Evolutionary conservation across 92 coral and sea anemone genomes (phyloP), one percentile per base, ranked within the genome.

Genomic region (Phenganax subtilis): DNA sequence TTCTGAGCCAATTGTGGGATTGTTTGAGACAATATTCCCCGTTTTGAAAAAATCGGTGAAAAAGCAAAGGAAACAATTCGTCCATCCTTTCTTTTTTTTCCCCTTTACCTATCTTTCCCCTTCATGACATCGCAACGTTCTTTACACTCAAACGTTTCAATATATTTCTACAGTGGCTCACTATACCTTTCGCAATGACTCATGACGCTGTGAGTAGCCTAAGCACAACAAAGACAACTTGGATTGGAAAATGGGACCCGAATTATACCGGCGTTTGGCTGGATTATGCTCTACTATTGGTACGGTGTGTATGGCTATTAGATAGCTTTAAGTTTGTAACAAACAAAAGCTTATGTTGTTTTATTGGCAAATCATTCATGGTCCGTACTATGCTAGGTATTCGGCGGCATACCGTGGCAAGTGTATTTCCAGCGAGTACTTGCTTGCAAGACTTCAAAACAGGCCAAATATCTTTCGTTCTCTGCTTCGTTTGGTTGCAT

Each of bases 341-440:
- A 37, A 37, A 37, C 47, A 5, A 37, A 37, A 37, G 47, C 47
- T 37, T 37, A 37, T 37, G 47, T 37, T 5, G 47, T 37, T 37
- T 37, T 59, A 59, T 25, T 14, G 65, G 27, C 16, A 59, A 25
- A 14, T 59, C n/a, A 14, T 59, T 25, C 2, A 59, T 3, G n/a
- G 65, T 59, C 65, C 3, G 7, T 67, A 44, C 52, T 58, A n/a
- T 37, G 57, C 30, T 71, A 93, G 97, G 86, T 86, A 51, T 92
- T 90, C 81, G 98, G 98, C 66, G 98, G 98, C 20, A 80, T 94
- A 29, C 98, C 98, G 0, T 94, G 98, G 98, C 98, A 94, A 83
- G 98, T 92, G 16, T 94, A 94, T 75, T 94, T 94, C 79, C 98
- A 94, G 70, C 85, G 98, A 52, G 98, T 92, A 29, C 60, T 94